Percentiles rank a stretch among this genome's conserved stretches.
Evolutionary conservation across 2,113 vertebrate genomes (phyloP).

Genomic region (Odocoileus virginianus): DNA sequence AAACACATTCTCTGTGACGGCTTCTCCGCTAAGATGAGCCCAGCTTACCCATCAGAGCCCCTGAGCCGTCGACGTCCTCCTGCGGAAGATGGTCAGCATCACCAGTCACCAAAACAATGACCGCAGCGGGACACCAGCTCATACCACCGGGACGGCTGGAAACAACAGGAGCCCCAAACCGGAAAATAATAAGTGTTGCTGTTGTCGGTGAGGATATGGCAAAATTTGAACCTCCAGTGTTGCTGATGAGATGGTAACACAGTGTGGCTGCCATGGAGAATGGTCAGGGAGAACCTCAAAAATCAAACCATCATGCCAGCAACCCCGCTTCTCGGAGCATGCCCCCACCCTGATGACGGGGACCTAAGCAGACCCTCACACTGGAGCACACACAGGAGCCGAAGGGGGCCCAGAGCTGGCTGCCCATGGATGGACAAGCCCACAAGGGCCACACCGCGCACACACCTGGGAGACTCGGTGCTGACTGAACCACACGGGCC

Average conservation of each 20-base stretch:
- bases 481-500: background rate
- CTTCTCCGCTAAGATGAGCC: background rate
- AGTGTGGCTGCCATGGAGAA: background rate
- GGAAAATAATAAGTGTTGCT: background rate
- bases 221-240: background rate
- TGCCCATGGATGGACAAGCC: background rate
- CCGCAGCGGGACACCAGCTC: fast-evolving
- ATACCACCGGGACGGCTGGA: fast-evolving
- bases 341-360: background rate
- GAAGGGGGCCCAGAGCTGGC: background rate
- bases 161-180: fast-evolving
- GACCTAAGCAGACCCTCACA: background rate
- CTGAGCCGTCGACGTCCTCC: fast-evolving
- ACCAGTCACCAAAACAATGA: fast-evolving
- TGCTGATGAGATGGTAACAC: background rate
- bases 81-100: fast-evolving
- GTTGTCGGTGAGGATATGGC: background rate
- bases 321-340: fast-evolving
- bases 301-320: background rate
- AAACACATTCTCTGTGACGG: fast-evolving
- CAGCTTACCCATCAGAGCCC: background rate
- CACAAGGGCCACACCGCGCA: fast-evolving
- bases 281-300: background rate
- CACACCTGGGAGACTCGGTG: background rate
- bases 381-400: background rate